Conservation (phyloP, 2,888 invertebrate genomes). For the Colletes collaris region DNA sequence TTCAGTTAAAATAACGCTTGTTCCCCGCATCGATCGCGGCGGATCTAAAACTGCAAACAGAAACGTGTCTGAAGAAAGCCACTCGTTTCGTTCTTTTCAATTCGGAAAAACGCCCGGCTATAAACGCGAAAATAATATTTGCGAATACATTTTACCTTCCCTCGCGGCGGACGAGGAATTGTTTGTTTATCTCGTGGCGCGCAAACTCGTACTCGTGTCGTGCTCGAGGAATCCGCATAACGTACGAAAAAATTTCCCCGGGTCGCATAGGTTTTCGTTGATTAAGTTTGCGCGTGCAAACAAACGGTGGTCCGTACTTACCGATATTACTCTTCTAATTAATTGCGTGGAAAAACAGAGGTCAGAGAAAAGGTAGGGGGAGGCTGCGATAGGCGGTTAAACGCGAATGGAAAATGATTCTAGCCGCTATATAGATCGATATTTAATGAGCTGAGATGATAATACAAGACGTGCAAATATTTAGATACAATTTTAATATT, state of each 20-base stretch:
- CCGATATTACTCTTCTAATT: slow-evolving; percentile 66
- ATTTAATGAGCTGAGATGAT: too few species aligned
- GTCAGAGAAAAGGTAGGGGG: not conserved
- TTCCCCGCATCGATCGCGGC: too few species aligned
- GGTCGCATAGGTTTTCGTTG: slow-evolving; percentile 43
- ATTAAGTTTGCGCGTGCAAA: slow-evolving; percentile 52
- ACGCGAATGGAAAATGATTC: slow-evolving; percentile 23
- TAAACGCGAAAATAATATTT: slow-evolving; percentile 36
- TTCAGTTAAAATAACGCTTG: too few species aligned
- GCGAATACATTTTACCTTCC: slow-evolving; percentile 36
- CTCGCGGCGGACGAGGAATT: not conserved
- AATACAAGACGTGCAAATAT: too few species aligned
- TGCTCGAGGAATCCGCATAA: not conserved
- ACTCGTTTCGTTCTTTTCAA: not conserved
- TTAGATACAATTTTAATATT: too few species aligned
- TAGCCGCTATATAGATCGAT: slow-evolving; percentile 35
- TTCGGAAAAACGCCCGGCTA: slow-evolving; percentile 2
- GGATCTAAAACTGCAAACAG: too few species aligned
- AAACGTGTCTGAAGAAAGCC: too few species aligned
- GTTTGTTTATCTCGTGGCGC: slow-evolving; percentile 32
- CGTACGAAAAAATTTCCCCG: slow-evolving; percentile 12
- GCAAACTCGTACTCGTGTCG: slow-evolving; percentile 12
- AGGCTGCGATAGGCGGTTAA: slow-evolving; percentile 42
- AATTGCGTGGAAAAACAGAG: slow-evolving; percentile 50
- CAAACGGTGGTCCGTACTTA: slow-evolving; percentile 45